A percentile compares a stretch with the other conserved stretches of the same genome.
Evolutionary conservation across 1,140 invertebrate genomes (phyloP).

Genomic region (Gryon sp.): DNA sequence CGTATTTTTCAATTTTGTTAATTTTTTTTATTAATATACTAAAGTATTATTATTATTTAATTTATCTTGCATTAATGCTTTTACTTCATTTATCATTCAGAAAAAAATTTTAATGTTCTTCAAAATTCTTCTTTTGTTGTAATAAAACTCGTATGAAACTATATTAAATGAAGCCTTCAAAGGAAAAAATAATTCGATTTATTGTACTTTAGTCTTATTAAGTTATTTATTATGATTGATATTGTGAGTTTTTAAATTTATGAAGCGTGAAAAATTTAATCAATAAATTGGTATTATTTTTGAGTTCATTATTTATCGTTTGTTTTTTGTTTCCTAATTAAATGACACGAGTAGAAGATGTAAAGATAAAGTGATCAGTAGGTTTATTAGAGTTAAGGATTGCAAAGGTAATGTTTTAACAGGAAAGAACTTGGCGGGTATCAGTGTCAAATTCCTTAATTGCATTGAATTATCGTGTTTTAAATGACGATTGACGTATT

Average conservation of each 20-base stretch:
- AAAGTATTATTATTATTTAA: constrained; percentile 30
- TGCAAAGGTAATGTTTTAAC: constrained; percentile 27
- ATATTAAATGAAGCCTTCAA: too few relatives aligned
- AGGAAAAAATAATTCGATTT: too few relatives aligned
- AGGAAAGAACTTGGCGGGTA: constrained; percentile 42
- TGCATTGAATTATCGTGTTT: constrained; percentile 50
- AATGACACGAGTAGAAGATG: constrained; percentile 16
- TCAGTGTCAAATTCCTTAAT: constrained; percentile 52
- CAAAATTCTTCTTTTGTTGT: too few relatives aligned
- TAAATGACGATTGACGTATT: constrained; percentile 36
- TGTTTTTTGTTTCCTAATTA: constrained; percentile 2
- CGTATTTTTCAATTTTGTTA: constrained; percentile 11
- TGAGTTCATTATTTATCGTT: too few relatives aligned
- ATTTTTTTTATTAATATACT: not conserved
- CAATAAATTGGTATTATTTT: too few relatives aligned
- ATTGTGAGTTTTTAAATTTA: too few relatives aligned
- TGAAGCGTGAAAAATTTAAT: too few relatives aligned
- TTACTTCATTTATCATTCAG: constrained; percentile 14
- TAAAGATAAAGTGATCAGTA: constrained; percentile 39
- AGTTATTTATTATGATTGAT: too few relatives aligned
- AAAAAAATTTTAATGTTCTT: constrained; percentile 23
- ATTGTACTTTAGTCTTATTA: too few relatives aligned
- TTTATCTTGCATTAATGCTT: constrained; percentile 46
- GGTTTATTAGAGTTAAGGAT: constrained; percentile 7
- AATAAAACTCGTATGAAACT: too few relatives aligned